Conservation (phyloP, 1,140 invertebrate genomes). For the Thrips palmi region DNA sequence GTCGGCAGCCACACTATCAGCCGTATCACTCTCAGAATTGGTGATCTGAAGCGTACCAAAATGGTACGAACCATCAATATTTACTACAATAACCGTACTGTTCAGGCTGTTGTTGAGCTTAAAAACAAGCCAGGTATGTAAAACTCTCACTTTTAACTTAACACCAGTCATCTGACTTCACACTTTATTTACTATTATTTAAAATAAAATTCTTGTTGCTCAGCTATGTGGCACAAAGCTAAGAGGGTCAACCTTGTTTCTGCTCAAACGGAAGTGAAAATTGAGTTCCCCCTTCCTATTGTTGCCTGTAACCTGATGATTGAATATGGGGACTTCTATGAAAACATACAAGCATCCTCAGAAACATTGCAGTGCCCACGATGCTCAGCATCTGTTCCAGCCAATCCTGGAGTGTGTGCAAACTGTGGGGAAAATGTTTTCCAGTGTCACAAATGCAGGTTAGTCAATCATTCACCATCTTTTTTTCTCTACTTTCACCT, state of each 20-base stretch:
- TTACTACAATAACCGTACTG: constrained; percentile 90
- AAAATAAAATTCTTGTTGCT: constrained; percentile 14
- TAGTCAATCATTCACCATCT: constrained; percentile 13
- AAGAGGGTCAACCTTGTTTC: constrained; percentile 75
- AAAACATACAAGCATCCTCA: constrained; percentile 60
- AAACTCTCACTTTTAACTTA: neutral
- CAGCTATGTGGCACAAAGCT: constrained; percentile 88
- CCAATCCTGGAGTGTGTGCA: constrained; percentile 90
- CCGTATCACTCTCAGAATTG: constrained; percentile 80
- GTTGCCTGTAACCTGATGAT: constrained; percentile 98
- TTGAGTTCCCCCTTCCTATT: constrained; percentile 90
- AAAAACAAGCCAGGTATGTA: constrained; percentile 68
- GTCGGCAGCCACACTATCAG: constrained; percentile 89
- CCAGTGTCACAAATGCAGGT: constrained; percentile 93
- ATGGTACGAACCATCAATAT: constrained; percentile 94
- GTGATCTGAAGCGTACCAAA: constrained; percentile 88
- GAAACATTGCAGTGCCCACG: constrained; percentile 92
- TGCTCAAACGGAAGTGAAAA: constrained; percentile 88
- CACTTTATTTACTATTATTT: constrained; percentile 9
- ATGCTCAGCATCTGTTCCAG: constrained; percentile 87
- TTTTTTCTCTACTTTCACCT: too few species aligned
- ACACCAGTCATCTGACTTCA: neutral
- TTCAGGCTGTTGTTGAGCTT: constrained; percentile 90
- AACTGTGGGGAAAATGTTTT: constrained; percentile 99
- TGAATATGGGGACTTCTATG: constrained; percentile 95